A percentile compares a stretch with the other conserved stretches of the same genome.
These are phyloP conservation scores for Tachystola acroxantha DNA, from an alignment of 2,888 invertebrate genomes.

Conservation along the genomic window DNA sequence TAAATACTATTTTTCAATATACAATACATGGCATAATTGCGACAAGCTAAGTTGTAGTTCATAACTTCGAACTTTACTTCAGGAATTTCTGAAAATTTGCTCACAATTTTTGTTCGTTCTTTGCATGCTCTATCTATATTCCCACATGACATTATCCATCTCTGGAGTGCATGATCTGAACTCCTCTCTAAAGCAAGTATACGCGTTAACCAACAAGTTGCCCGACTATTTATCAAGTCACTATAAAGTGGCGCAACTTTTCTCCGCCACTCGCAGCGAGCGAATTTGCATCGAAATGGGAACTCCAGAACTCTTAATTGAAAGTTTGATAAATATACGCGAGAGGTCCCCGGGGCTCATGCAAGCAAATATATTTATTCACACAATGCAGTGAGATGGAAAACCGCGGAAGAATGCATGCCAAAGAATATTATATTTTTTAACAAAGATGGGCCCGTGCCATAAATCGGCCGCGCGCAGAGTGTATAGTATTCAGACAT, in stretches of 20 bases:
- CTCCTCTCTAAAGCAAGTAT: neutral
- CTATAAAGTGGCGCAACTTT: slow-evolving; percentile 31
- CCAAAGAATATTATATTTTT: too few species aligned
- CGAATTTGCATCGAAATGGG: slow-evolving; percentile 68
- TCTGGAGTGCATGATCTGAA: neutral
- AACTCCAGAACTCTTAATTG: slow-evolving; percentile 58
- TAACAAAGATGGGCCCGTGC: too few species aligned
- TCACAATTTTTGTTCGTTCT: too few species aligned
- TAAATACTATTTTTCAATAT: too few species aligned
- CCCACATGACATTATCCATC: too few species aligned
- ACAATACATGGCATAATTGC: too few species aligned
- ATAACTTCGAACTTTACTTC: too few species aligned
- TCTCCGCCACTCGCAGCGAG: slow-evolving; percentile 20
- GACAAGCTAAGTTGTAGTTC: too few species aligned
- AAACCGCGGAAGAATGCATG: neutral
- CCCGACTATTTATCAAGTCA: slow-evolving; percentile 34
- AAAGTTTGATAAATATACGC: slow-evolving; percentile 62
- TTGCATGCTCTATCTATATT: too few species aligned
- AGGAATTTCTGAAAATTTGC: too few species aligned
- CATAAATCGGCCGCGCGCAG: too few species aligned
- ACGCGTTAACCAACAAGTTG: slow-evolving; percentile 14
- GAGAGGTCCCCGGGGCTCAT: slow-evolving; percentile 16
- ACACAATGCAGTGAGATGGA: neutral
- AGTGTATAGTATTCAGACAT: too few species aligned
- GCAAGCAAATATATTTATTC: slow-evolving; percentile 4